phyloP scores from a whole-genome alignment of 2,797 vertebrate genomes.

The Somateria mollissima region DNA sequence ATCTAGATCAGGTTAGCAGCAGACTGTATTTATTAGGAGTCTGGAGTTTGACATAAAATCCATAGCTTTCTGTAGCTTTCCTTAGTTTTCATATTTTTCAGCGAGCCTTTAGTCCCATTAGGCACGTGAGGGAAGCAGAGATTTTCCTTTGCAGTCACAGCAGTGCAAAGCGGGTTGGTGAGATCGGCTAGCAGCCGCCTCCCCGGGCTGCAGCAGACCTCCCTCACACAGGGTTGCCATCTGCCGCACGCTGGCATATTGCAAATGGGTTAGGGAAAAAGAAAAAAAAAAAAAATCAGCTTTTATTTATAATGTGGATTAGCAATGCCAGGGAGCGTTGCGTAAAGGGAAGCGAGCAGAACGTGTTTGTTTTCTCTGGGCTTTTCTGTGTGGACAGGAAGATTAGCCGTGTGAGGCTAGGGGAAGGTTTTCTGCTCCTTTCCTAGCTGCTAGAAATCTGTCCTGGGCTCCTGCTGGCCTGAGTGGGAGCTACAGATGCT shows the following conservation, averaged over 20 bases:
- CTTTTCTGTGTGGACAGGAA: neutral
- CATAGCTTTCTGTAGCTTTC: neutral
- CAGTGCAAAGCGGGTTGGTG: neutral
- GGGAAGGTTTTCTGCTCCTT: neutral
- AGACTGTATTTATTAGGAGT: neutral
- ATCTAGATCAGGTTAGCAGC: neutral
- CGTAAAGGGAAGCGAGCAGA: neutral
- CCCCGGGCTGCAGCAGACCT: neutral
- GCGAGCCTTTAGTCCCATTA: neutral
- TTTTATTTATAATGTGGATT: neutral
- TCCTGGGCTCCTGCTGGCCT: neutral
- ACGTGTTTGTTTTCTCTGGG: neutral
- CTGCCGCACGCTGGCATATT: neutral
- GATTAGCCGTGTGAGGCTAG: neutral
- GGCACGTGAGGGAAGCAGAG: neutral
- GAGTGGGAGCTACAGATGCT: neutral
- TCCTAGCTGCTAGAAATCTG: neutral
- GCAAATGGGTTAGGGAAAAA: neutral
- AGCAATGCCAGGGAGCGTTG: neutral
- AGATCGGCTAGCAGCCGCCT: neutral
- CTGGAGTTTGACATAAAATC: neutral
- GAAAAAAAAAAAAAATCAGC: neutral
- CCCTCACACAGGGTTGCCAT: constrained; percentile 12
- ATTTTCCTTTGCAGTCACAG: neutral
- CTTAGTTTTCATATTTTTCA: neutral